Conservation (phyloP, 2,888 invertebrate species). For the Eretmocerus hayati region DNA sequence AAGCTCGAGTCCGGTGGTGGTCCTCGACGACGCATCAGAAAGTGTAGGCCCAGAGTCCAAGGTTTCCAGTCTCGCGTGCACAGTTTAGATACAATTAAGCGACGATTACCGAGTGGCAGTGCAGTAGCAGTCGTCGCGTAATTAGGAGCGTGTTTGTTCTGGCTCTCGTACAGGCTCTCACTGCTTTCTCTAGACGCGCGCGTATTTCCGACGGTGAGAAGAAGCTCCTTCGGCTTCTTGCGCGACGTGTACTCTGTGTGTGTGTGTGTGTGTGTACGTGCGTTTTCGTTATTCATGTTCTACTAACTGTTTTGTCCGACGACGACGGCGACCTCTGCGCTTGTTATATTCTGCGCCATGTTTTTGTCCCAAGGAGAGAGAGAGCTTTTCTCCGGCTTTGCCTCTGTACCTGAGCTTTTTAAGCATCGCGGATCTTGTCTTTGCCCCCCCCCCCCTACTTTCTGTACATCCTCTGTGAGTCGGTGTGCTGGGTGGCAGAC, state of each 20-base stretch:
- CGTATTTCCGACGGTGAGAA: too few species aligned
- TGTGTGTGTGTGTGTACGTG: too few species aligned
- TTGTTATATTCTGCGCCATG: too few species aligned
- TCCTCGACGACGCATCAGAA: slow-evolving; percentile 4
- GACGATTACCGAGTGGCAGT: slow-evolving; percentile 24
- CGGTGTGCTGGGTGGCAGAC: too few species aligned
- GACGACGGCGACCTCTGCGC: background rate
- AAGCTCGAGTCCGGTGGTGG: slow-evolving; percentile 27
- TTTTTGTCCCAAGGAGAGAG: too few species aligned
- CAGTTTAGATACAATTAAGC: slow-evolving; percentile 28
- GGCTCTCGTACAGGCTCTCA: slow-evolving; percentile 5
- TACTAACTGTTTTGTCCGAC: slow-evolving; percentile 14
- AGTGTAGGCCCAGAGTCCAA: background rate
- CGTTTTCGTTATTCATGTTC: slow-evolving; percentile 21
- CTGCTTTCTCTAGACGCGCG: background rate
- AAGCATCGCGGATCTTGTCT: too few species aligned
- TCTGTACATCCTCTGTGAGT: too few species aligned
- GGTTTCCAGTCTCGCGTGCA: slow-evolving; percentile 18
- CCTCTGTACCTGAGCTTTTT: background rate
- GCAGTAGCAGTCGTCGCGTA: slow-evolving; percentile 13
- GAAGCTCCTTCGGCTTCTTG: background rate
- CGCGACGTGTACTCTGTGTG: too few species aligned
- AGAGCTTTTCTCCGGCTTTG: background rate
- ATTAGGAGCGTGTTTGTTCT: slow-evolving; percentile 22
- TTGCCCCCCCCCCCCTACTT: too few species aligned